Evolutionary conservation across 1,140 invertebrate genomes (phyloP).

Genomic region (Metaphire vulgaris): DNA sequence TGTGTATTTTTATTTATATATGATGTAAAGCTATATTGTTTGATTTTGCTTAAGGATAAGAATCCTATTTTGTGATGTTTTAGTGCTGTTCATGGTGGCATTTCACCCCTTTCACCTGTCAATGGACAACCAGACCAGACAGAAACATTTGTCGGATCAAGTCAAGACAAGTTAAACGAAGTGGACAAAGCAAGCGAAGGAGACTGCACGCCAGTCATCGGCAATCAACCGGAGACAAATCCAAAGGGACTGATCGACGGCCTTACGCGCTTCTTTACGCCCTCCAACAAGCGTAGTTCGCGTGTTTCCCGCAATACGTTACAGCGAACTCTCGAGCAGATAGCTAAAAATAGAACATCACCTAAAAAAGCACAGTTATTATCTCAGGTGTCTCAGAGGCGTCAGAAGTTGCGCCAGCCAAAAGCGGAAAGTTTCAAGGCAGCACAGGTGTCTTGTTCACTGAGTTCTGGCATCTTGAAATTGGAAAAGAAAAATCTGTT

Average conservation of each 20-base stretch:
- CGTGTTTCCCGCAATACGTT: slow-evolving; percentile 39
- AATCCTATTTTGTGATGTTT: too few species aligned
- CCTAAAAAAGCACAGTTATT: slow-evolving; percentile 28
- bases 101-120: too few species aligned
- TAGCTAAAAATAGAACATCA: slow-evolving; percentile 36
- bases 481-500: neutral
- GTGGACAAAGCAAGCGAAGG: too few species aligned
- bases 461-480: neutral
- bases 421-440: slow-evolving; percentile 9
- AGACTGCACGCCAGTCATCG: too few species aligned
- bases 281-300: slow-evolving; percentile 49
- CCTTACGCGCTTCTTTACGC: slow-evolving; percentile 50
- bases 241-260: slow-evolving; percentile 45
- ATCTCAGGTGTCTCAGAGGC: slow-evolving; percentile 20
- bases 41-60: too few species aligned
- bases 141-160: too few species aligned
- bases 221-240: slow-evolving; percentile 27
- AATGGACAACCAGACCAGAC: too few species aligned
- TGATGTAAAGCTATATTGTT: too few species aligned
- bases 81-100: too few species aligned
- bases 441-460: slow-evolving; percentile 14
- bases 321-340: slow-evolving; percentile 57
- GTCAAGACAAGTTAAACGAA: too few species aligned
- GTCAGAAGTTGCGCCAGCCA: slow-evolving; percentile 11
- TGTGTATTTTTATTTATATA: too few species aligned